Percentiles rank a stretch among this genome's conserved stretches.
Conservation (phyloP, 2,113 vertebrate genomes). For the Chunga burmeisteri region DNA sequence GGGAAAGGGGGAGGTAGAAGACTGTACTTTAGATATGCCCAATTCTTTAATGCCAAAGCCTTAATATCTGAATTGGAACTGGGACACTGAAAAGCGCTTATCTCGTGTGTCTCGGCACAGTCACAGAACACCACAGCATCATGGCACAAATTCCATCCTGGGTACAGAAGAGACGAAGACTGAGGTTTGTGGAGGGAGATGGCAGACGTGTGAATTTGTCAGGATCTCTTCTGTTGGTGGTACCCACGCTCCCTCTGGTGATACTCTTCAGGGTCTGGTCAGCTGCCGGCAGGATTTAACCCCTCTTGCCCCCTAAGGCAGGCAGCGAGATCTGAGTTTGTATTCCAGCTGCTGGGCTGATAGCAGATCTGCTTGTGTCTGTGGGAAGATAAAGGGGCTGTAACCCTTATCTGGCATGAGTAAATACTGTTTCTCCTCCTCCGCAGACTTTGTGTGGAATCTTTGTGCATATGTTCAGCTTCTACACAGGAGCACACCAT, state of each 20-base stretch:
- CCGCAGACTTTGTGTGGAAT: background rate
- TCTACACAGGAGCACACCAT: background rate
- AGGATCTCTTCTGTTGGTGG: background rate
- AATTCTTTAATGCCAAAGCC: background rate
- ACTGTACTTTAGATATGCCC: background rate
- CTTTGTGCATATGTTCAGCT: background rate
- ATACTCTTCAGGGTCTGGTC: background rate
- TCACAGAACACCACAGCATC: background rate
- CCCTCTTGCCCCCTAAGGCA: background rate
- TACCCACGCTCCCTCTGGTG: background rate
- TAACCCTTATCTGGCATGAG: background rate
- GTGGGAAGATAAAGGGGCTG: background rate
- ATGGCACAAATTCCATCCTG: background rate
- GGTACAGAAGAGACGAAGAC: background rate
- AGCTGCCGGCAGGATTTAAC: background rate
- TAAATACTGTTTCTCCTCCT: background rate
- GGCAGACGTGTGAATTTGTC: background rate
- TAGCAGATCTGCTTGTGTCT: background rate
- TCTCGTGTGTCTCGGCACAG: rapidly evolving
- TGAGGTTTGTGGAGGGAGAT: background rate
- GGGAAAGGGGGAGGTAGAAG: background rate
- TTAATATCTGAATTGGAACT: background rate
- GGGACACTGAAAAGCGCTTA: background rate
- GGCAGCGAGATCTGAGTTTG: background rate
- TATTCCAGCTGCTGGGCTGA: background rate